Conservation (phyloP, 2,888 invertebrate species). For the Acleris emargana region DNA sequence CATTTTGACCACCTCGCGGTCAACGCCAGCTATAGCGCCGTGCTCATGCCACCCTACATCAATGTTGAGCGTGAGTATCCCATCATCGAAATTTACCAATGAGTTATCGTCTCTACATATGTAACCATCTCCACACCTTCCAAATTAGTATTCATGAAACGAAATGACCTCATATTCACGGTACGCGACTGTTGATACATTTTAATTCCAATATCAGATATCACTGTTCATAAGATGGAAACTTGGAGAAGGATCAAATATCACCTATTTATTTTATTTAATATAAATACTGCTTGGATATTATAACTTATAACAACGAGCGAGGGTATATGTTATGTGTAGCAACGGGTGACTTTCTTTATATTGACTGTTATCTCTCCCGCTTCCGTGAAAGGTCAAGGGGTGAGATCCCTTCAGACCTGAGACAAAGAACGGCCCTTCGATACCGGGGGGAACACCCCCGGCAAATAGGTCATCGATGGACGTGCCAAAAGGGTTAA, state of each 20-base stretch:
- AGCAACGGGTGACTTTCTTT: constrained; percentile 7
- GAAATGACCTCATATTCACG: no score
- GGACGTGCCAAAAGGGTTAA: constrained; percentile 17
- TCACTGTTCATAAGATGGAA: no score
- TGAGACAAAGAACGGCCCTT: constrained; percentile 22
- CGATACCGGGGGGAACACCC: constrained; percentile 7
- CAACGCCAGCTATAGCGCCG: constrained; percentile 93
- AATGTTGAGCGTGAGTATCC: constrained; percentile 85
- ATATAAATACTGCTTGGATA: no score
- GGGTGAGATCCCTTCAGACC: constrained; percentile 17
- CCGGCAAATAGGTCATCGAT: constrained; percentile 29
- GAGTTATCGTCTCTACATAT: no score
- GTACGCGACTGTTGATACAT: no score
- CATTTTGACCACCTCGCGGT: constrained; percentile 95
- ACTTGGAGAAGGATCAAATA: no score
- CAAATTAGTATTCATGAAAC: no score
- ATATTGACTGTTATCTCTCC: constrained; percentile 15
- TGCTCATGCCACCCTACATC: constrained; percentile 93
- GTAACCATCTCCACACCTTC: no score
- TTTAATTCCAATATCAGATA: no score
- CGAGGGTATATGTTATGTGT: not conserved
- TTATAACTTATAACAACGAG: no score
- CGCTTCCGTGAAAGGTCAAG: constrained; percentile 18
- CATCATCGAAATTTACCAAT: no score
- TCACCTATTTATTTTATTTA: no score